Evolutionary conservation across 2,113 vertebrate species (phyloP).

Genomic region (Rhea americana): DNA sequence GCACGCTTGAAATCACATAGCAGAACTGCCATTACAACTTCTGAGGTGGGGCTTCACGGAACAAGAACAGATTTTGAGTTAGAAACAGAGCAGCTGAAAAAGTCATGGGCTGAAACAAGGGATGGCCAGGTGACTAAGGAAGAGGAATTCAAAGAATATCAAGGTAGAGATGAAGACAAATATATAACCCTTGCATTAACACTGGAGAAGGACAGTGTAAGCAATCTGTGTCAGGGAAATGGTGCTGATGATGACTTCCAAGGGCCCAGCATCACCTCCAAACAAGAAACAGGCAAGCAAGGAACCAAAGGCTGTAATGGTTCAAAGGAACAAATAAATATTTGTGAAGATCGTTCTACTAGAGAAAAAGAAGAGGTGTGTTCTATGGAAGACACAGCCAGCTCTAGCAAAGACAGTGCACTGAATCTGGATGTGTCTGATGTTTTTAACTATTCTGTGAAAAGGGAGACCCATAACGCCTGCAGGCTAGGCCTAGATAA

Average conservation of each 20-base stretch:
- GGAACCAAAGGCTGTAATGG: not conserved
- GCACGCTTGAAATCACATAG: not conserved
- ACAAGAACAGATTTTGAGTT: not conserved
- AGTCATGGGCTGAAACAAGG: not conserved
- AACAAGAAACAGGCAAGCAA: not conserved
- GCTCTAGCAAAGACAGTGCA: not conserved
- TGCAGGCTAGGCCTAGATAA: conserved; percentile 31
- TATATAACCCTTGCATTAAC: not conserved
- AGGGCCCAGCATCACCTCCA: not conserved
- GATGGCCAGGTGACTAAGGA: not conserved
- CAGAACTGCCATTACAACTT: not conserved
- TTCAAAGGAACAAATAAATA: not conserved
- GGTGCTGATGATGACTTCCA: not conserved
- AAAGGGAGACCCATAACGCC: not conserved
- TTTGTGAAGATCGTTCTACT: not conserved
- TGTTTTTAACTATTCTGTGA: conserved; percentile 24
- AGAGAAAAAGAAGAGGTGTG: not conserved
- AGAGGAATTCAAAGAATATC: not conserved
- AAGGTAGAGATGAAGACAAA: not conserved
- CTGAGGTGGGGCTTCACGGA: not conserved
- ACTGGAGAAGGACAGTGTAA: not conserved
- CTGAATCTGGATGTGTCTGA: conserved; percentile 1
- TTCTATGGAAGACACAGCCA: not conserved
- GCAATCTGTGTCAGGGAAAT: not conserved
- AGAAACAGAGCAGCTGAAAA: not conserved